Conservation (phyloP, 2,113 vertebrate genomes). For the Rhineura floridana region DNA sequence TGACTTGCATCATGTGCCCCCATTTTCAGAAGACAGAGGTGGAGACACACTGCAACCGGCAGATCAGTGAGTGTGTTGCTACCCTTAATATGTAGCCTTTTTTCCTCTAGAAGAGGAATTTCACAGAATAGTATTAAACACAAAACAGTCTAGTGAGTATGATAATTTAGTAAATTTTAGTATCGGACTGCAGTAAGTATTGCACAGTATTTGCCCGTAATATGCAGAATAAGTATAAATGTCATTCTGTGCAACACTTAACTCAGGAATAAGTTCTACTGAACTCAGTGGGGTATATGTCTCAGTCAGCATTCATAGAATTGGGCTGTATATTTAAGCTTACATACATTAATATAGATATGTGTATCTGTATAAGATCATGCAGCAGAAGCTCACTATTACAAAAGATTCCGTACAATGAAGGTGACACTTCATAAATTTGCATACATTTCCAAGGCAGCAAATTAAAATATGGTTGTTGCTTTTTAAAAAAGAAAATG, state of each 20-base stretch:
- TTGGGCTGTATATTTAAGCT: neutral
- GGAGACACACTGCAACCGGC: too few species aligned
- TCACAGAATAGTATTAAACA: neutral
- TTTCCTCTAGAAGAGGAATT: neutral
- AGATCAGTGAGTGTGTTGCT: too few species aligned
- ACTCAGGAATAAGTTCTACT: neutral
- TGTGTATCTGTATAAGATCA: neutral
- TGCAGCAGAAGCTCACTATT: too few species aligned
- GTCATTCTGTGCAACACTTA: neutral
- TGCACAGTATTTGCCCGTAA: neutral
- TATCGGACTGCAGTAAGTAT: neutral
- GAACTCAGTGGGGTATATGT: neutral
- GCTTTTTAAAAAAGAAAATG: neutral
- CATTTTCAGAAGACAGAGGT: too few species aligned
- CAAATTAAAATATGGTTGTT: neutral
- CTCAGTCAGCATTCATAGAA: neutral
- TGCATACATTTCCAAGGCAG: neutral
- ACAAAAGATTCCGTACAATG: too few species aligned
- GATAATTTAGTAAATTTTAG: neutral
- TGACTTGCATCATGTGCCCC: too few species aligned
- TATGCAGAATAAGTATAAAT: neutral
- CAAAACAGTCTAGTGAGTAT: neutral
- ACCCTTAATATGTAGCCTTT: too few species aligned
- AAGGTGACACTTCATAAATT: neutral
- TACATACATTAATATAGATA: neutral